phyloP scores from a whole-genome alignment of 2,888 invertebrate genomes.

The Orchesellides sinensis region DNA sequence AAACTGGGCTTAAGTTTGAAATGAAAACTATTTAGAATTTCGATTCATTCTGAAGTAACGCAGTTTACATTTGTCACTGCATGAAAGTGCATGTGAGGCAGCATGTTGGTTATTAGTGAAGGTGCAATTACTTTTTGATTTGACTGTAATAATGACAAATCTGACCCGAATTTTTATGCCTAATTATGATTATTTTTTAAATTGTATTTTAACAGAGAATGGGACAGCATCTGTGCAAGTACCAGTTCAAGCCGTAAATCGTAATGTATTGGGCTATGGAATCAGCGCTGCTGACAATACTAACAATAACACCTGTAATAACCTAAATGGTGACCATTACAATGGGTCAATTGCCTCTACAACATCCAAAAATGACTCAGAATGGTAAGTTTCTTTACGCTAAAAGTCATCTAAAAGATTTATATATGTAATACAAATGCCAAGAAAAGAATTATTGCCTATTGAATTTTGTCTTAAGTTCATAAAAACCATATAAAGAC shows the following conservation, averaged over 20 bases:
- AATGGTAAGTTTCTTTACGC: slow-evolving; percentile 62
- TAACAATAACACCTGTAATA: slow-evolving; percentile 25
- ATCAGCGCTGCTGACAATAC: slow-evolving; percentile 43
- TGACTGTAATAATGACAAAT: slow-evolving; percentile 7
- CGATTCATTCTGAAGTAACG: too few relatives aligned
- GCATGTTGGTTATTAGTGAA: neutral
- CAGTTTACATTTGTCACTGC: too few relatives aligned
- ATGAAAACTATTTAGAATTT: too few relatives aligned
- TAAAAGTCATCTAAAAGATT: too few relatives aligned
- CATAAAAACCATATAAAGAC: too few relatives aligned
- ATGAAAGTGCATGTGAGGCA: neutral
- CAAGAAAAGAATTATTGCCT: too few relatives aligned
- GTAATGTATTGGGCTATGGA: slow-evolving; percentile 68
- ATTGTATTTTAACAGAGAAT: slow-evolving; percentile 31
- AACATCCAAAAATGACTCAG: slow-evolving; percentile 58
- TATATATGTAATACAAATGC: too few relatives aligned
- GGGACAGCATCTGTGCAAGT: slow-evolving; percentile 68
- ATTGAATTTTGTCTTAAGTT: too few relatives aligned
- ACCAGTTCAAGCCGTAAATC: slow-evolving; percentile 72
- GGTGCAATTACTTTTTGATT: slow-evolving; percentile 12
- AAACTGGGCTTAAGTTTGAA: too few relatives aligned
- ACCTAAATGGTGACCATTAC: slow-evolving; percentile 49
- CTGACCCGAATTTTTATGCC: slow-evolving; percentile 16
- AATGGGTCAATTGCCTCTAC: slow-evolving; percentile 57
- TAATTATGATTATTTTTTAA: slow-evolving; percentile 38